Evolutionary conservation across 2,888 invertebrate genomes (phyloP).

Genomic region (Hirudinaria manillensis): DNA sequence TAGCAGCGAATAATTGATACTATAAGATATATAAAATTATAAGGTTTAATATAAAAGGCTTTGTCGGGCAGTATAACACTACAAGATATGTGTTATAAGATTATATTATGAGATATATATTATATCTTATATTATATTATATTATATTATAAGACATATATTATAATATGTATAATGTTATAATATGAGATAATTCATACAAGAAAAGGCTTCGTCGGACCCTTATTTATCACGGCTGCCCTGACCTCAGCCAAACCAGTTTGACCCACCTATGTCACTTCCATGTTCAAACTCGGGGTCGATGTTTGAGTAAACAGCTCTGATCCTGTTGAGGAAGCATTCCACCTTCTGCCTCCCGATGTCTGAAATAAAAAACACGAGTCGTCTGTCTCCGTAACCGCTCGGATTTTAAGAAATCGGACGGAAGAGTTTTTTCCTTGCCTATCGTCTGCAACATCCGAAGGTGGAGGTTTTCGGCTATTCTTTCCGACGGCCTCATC

Average conservation of each 20-base stretch:
- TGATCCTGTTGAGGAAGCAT: constrained; percentile 45
- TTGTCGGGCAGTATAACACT: too few relatives aligned
- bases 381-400: not conserved
- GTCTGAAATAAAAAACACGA: constrained; percentile 42
- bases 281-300: constrained; percentile 45
- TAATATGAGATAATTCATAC: too few relatives aligned
- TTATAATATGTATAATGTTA: not conserved
- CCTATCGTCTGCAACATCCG: constrained; percentile 43
- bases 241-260: too few relatives aligned
- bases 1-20: too few relatives aligned
- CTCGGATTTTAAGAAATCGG: not conserved
- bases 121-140: not conserved
- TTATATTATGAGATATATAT: too few relatives aligned
- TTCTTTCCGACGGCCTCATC: constrained; percentile 45
- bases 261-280: constrained; percentile 43
- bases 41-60: too few relatives aligned
- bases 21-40: too few relatives aligned
- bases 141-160: not conserved
- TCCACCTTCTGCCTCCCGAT: constrained; percentile 46
- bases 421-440: constrained; percentile 25
- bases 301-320: constrained; percentile 46
- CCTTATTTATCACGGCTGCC: too few relatives aligned
- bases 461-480: constrained; percentile 43
- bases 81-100: too few relatives aligned
- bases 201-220: too few relatives aligned